Evolutionary conservation across 2,888 invertebrate genomes (phyloP), one percentile per base, ranked within the genome.

Genomic region (Tipula confusa): DNA sequence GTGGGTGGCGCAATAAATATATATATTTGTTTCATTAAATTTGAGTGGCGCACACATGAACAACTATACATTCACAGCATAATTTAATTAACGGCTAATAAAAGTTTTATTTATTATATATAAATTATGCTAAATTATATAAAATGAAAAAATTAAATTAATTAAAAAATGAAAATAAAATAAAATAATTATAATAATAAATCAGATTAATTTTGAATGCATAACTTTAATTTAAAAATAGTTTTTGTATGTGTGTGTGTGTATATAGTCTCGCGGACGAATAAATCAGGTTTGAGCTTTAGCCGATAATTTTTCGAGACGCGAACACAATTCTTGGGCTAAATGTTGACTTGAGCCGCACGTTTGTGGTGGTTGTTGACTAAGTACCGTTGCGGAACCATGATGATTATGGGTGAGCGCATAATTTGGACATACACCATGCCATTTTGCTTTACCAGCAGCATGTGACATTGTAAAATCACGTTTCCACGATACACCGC

Each of bases 401-500:
- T 83, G 79, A 33, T 38, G 36, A 80, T 83, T 83, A 18, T 38
- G 28, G 28, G 38, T 24, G n/a, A 86, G 85, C 18, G 87, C 87
- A 87, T 86, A 91, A 88, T 86, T 91, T 87, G 87, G 89, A 87
- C 94, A 94, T 85, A 93, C 92, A 82, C 94, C 94, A 87, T 91
- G 90, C 94, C 94, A 94, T 86, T 93, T 92, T 85, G 94, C 94
- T 88, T 93, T 93, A 85, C 93, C 92, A 87, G 92, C 92, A 83
- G 93, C 92, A 88, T 94, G 94, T 82, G 94, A 93, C 93, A 93
- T 93, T 86, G 93, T 93, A 86, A 95, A 92, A 89, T 96, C 94
- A 86, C 95, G 91, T 87, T 93, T 94, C 95, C 95, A 95, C 83
- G 91, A 89, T 83, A 92, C 91, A 85, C 92, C 92, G 88, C 95